Percentiles rank a stretch among this genome's conserved stretches.
phyloP scores from a whole-genome alignment of 2,888 invertebrate genomes.

The Lasioglossum lativentre region DNA sequence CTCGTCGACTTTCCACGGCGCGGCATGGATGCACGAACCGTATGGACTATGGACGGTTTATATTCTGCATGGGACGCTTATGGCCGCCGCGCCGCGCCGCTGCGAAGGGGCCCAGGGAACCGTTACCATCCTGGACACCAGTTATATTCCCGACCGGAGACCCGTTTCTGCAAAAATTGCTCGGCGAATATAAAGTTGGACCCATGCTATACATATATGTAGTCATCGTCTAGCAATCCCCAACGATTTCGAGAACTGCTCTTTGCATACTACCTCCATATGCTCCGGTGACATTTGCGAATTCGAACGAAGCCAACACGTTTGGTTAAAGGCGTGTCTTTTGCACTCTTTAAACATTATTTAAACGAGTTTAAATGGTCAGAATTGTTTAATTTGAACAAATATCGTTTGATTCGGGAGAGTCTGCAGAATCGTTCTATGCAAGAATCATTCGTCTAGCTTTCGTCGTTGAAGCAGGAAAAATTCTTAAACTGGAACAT shows the following conservation, averaged over 20 bases:
- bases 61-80: conserved; percentile 15
- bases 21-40: conserved; percentile 24
- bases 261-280: background rate
- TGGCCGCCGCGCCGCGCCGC: too few species aligned
- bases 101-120: conserved; percentile 40
- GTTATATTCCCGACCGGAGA: conserved; percentile 31
- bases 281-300: background rate
- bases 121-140: conserved; percentile 53
- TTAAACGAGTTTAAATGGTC: background rate
- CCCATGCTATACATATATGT: background rate
- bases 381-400: background rate
- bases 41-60: conserved; percentile 23
- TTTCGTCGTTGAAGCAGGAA: too few species aligned
- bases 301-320: background rate
- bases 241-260: background rate
- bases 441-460: too few species aligned
- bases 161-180: conserved; percentile 39
- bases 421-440: background rate
- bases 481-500: too few species aligned
- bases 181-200: conserved; percentile 40
- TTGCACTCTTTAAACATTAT: background rate
- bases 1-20: conserved; percentile 27
- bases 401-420: background rate
- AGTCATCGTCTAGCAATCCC: background rate
- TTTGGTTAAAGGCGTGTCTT: too few species aligned